Evolutionary conservation across 2,888 invertebrate genomes (phyloP).

Genomic region (Meghimatium bilineatum): DNA sequence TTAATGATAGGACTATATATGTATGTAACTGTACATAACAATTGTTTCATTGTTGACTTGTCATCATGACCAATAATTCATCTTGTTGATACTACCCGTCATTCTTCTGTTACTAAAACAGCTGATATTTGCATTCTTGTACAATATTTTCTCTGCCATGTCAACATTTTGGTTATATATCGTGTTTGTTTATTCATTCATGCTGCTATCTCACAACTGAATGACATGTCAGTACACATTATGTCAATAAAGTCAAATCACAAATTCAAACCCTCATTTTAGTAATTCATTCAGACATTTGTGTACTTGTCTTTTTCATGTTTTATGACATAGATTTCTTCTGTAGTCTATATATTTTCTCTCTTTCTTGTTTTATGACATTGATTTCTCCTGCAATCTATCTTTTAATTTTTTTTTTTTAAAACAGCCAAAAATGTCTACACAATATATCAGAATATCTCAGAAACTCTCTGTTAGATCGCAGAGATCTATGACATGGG

Average conservation of each 20-base stretch:
- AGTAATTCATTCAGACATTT: neutral
- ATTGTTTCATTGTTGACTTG: no score
- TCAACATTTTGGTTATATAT: neutral
- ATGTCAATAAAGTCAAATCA: conserved; percentile 16
- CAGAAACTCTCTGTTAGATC: no score
- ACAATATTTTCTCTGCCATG: neutral
- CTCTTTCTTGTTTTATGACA: neutral
- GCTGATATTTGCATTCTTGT: neutral
- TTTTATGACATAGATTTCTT: neutral
- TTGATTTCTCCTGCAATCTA: no score
- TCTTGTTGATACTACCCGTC: neutral
- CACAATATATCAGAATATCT: no score
- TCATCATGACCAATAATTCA: neutral
- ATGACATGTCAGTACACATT: neutral
- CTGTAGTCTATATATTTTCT: neutral
- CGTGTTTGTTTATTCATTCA: neutral
- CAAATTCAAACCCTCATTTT: neutral
- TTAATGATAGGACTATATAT: no score
- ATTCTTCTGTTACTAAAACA: neutral
- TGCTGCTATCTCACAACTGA: neutral
- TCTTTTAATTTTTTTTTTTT: no score
- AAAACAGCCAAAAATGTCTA: no score
- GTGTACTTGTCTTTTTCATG: neutral
- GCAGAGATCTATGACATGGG: no score
- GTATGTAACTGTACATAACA: no score